Base-by-base conservation (phyloP, 2,797 vertebrate species). In the Agapornis canus region DNA sequence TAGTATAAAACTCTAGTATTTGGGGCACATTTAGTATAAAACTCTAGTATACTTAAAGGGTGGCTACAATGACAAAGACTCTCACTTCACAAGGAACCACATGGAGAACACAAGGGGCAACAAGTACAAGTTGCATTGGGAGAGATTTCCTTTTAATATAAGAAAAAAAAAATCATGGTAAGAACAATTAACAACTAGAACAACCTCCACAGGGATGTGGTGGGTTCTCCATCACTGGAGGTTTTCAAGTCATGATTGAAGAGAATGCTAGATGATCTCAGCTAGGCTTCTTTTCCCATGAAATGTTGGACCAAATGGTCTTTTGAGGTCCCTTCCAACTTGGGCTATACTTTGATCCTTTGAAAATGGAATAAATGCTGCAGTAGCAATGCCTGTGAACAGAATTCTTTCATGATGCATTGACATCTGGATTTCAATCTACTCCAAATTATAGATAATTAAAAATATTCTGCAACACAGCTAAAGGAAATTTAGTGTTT, bases 381-480 rank as follows among this genome's bases (percentile, higher is more conserved):
- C 26, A 3, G 3, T 43, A 60, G 27, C 13, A 82, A 29, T 84
- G 18, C 19, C 39, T 65, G 11, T 56, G 31, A 69, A 78, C 18
- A 72, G 8, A 25, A 35, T 57, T 6, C 51, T 56, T 51, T 86
- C 65, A 25, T 40, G 26, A 47, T 26, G 22, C 35, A 57, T 7
- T 85, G 37, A 48, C 5, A 7, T 76, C 32, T 86, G 60, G 10
- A 54, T 75, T 96, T 92, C 63, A 72, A 13, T 78, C 49, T 27
- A 52, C 52, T 81, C 26, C 48, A 11, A 81, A 1, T 64, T 87
- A 61, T 4, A 83, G 57, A 48, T 86, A 82, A 76, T 57, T 45
- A 40, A 88, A 89, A 92, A 84, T 73, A 82, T 54, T 91, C 64
- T 73, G n/a, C 9, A 71, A 59, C 8, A 56, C 8, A 72, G n/a